Evolutionary conservation across 2,797 vertebrate genomes (phyloP).

Genomic region (Furcifer pardalis): DNA sequence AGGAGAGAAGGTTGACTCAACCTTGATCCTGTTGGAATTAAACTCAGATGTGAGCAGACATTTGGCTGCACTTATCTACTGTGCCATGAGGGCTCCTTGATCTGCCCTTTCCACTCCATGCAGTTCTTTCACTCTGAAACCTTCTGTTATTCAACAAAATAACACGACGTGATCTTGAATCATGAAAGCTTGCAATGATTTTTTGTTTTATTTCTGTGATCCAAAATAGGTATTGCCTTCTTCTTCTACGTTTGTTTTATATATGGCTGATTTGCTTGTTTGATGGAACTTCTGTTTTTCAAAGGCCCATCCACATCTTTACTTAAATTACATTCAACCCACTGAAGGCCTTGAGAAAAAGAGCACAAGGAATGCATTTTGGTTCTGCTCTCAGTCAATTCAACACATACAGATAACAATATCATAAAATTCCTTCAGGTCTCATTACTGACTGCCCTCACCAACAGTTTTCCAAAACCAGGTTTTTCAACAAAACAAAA

Average conservation of each 20-base stretch:
- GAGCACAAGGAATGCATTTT: slow-evolving; percentile 47
- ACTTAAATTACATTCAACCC: slow-evolving; percentile 53
- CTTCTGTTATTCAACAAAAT: too few relatives aligned
- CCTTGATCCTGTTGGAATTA: too few relatives aligned
- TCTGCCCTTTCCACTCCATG: neutral
- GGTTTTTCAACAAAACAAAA: slow-evolving; percentile 73
- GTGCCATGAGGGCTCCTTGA: neutral
- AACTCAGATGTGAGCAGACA: too few relatives aligned
- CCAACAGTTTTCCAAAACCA: slow-evolving; percentile 56
- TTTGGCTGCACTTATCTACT: too few relatives aligned
- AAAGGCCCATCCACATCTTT: slow-evolving; percentile 15
- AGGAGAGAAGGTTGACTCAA: too few relatives aligned
- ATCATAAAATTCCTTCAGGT: slow-evolving; percentile 70
- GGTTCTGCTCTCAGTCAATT: slow-evolving; percentile 68
- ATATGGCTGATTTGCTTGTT: too few relatives aligned
- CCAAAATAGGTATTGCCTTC: too few relatives aligned
- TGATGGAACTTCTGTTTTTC: neutral
- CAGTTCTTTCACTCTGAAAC: neutral
- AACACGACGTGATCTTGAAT: too few relatives aligned
- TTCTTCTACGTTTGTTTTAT: too few relatives aligned
- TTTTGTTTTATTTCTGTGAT: too few relatives aligned
- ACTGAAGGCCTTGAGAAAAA: slow-evolving; percentile 71
- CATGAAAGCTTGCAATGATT: too few relatives aligned
- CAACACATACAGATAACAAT: slow-evolving; percentile 68
- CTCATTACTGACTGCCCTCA: neutral